Evolutionary conservation across 2,797 vertebrate species (phyloP).

Genomic region (Alfaro cultratus): DNA sequence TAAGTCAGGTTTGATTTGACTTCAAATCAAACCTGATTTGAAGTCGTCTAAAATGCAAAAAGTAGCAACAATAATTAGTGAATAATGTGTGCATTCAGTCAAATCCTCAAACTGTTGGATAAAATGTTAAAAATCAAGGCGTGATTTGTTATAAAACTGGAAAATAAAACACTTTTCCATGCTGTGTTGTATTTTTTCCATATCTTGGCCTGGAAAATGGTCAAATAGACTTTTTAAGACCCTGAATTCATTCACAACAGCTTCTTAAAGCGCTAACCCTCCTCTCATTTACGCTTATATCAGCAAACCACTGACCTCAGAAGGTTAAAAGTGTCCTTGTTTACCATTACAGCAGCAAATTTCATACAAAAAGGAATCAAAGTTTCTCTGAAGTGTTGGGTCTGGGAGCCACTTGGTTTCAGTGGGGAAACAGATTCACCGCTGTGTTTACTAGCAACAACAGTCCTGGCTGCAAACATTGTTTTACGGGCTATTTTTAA

Average conservation of each 20-base stretch:
- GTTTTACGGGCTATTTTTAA: background rate
- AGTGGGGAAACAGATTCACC: constrained; percentile 13
- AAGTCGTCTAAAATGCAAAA: background rate
- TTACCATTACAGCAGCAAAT: constrained; percentile 3
- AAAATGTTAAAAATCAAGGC: background rate
- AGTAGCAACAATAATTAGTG: background rate
- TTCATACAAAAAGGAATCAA: constrained; percentile 28
- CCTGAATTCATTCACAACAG: constrained; percentile 31
- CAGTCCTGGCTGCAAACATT: background rate
- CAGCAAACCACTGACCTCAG: constrained; percentile 19
- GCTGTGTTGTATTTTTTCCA: background rate
- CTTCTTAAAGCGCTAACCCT: constrained; percentile 19
- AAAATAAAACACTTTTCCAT: background rate
- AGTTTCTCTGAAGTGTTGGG: constrained; percentile 17
- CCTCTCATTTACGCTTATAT: constrained; percentile 31
- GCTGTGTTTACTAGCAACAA: constrained; percentile 21
- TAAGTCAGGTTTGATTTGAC: too few relatives aligned
- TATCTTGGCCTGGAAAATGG: background rate
- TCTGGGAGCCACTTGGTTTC: constrained; percentile 16
- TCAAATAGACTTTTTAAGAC: background rate
- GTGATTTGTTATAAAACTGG: background rate
- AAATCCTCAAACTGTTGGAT: background rate
- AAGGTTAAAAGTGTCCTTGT: background rate
- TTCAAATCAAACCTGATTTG: too few relatives aligned
- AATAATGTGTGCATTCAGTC: background rate